phyloP scores from a whole-genome alignment of 2,113 vertebrate genomes.

The Corythornis cristatus region DNA sequence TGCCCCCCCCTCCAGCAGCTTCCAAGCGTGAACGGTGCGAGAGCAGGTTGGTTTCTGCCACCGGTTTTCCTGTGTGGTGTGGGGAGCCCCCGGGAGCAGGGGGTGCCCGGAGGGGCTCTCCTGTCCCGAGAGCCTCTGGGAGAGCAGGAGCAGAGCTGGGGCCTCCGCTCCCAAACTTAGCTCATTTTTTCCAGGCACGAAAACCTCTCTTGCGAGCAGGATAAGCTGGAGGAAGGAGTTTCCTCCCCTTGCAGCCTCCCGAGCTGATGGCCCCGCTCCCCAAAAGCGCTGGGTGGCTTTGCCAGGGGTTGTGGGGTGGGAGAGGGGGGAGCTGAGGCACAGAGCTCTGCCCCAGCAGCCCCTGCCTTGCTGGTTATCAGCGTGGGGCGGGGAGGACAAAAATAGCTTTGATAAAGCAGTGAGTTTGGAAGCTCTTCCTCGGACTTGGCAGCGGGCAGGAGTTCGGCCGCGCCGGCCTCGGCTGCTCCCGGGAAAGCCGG shows the following conservation, averaged over 20 bases:
- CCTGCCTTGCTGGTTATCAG: background rate
- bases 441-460: background rate
- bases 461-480: background rate
- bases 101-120: background rate
- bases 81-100: background rate
- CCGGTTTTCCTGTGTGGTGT: background rate
- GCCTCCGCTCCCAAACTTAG: conserved; percentile 31
- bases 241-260: conserved; percentile 6
- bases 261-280: background rate
- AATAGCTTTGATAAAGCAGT: conserved; percentile 24
- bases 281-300: background rate
- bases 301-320: background rate
- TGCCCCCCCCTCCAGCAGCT: background rate
- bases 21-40: rapidly evolving
- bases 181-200: conserved; percentile 43
- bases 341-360: background rate
- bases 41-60: background rate
- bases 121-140: background rate
- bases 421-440: conserved; percentile 29
- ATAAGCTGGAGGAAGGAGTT: conserved; percentile 24
- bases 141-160: background rate
- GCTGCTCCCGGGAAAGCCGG: conserved; percentile 6
- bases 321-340: background rate
- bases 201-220: background rate
- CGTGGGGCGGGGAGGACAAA: background rate